A percentile compares a stretch with the other conserved stretches of the same genome.
These are phyloP conservation scores for Manacus vitellinus DNA, from an alignment of 2,113 vertebrate species.

Conservation along the genomic window DNA sequence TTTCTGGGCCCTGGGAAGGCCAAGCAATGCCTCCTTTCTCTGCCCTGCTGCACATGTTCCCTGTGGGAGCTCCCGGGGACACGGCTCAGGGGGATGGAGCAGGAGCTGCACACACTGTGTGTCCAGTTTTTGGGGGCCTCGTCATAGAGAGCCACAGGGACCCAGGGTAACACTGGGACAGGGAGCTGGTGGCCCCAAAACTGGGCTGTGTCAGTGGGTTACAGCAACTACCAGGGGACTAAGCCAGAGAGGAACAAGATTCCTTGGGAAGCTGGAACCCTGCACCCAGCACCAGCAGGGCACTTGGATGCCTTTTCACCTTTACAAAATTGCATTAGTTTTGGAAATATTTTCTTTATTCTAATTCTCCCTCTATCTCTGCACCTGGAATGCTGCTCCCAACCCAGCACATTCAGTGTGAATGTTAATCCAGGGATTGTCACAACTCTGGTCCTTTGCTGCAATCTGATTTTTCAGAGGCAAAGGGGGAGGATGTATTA, in stretches of 20 bases:
- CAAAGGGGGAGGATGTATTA: not conserved
- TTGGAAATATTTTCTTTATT: not conserved
- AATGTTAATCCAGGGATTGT: not conserved
- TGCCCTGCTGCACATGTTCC: not conserved
- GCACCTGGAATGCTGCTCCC: not conserved
- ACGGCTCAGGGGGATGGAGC: not conserved
- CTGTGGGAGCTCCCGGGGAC: not conserved
- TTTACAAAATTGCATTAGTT: not conserved
- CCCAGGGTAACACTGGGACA: not conserved
- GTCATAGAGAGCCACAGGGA: not conserved
- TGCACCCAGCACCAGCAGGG: not conserved
- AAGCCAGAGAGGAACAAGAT: not conserved
- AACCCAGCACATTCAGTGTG: not conserved
- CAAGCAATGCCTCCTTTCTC: not conserved
- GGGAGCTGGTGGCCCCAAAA: not conserved
- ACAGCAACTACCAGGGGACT: not conserved
- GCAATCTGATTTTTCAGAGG: not conserved
- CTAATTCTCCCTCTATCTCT: not conserved
- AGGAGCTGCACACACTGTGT: not conserved
- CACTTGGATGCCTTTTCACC: not conserved
- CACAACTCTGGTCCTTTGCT: not conserved
- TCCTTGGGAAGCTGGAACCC: not conserved
- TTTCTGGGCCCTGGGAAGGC: not conserved
- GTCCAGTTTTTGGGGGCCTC: not conserved
- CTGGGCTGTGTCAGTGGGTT: not conserved